Conservation (phyloP, 2,888 invertebrate genomes). For the Spisula subtruncata region DNA sequence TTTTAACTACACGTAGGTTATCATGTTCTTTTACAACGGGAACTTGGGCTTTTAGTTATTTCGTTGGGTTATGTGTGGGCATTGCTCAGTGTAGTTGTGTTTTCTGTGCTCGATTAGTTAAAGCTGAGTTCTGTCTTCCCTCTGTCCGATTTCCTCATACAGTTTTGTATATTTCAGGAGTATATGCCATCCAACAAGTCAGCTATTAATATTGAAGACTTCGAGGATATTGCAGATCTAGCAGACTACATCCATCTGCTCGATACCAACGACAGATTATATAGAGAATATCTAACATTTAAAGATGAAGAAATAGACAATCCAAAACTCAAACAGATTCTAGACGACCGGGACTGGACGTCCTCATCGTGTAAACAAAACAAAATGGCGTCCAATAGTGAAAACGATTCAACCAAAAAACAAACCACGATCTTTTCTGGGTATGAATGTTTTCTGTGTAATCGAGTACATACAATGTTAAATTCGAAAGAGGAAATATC, state of each 20-base stretch:
- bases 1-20: no score
- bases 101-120: no score
- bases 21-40: no score
- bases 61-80: no score
- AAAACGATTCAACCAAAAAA: not conserved
- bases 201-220: conserved; percentile 82
- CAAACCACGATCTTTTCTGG: conserved; percentile 71
- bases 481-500: not conserved
- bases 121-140: no score
- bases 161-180: no score
- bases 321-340: conserved; percentile 69
- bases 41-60: no score
- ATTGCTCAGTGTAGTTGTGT: no score
- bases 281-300: conserved; percentile 78
- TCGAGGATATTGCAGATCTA: conserved; percentile 79
- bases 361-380: conserved; percentile 45
- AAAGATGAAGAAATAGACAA: conserved; percentile 80
- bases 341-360: conserved; percentile 79
- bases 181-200: conserved; percentile 71
- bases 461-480: conserved; percentile 65
- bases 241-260: conserved; percentile 79
- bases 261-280: conserved; percentile 82
- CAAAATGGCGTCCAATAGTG: not conserved
- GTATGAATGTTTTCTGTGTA: conserved; percentile 85
- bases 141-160: no score